A percentile compares a stretch with the other conserved stretches of the same genome.
Conservation (phyloP, 1,140 invertebrate species). For the Meloidogyne exigua region DNA sequence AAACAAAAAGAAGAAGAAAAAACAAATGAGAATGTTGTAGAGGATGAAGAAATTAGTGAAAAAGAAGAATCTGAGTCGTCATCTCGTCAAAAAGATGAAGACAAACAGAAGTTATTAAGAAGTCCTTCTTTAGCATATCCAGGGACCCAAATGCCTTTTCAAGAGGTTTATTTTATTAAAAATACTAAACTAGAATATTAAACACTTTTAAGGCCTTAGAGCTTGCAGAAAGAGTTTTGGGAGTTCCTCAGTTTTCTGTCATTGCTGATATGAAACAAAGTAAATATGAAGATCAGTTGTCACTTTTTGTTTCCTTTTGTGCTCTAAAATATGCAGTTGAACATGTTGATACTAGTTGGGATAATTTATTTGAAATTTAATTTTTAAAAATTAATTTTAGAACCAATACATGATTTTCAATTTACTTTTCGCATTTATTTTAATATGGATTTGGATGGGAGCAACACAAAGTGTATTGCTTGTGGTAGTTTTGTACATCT, state of each 20-base stretch:
- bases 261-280: slow-evolving; percentile 21
- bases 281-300: slow-evolving; percentile 11
- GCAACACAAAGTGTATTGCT: not conserved
- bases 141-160: slow-evolving; percentile 20
- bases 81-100: not conserved
- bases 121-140: slow-evolving; percentile 11
- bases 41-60: not conserved
- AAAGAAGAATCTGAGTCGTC: not conserved
- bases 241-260: slow-evolving; percentile 19
- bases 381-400: not conserved
- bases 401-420: slow-evolving; percentile 20
- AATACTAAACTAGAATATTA: too few relatives aligned
- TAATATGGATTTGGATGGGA: slow-evolving; percentile 22
- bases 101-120: not conserved
- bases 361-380: not conserved
- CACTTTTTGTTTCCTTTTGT: slow-evolving; percentile 23
- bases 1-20: not conserved
- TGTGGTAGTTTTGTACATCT: slow-evolving; percentile 23
- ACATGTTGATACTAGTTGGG: slow-evolving; percentile 18
- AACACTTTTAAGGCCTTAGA: slow-evolving; percentile 7
- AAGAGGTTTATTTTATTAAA: slow-evolving; percentile 7
- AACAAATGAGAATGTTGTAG: not conserved
- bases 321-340: slow-evolving; percentile 14
- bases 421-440: slow-evolving; percentile 29
- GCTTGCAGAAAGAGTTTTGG: slow-evolving; percentile 13